Evolutionary conservation across 1,140 invertebrate species (phyloP).

Genomic region (Bombus fervidus): DNA sequence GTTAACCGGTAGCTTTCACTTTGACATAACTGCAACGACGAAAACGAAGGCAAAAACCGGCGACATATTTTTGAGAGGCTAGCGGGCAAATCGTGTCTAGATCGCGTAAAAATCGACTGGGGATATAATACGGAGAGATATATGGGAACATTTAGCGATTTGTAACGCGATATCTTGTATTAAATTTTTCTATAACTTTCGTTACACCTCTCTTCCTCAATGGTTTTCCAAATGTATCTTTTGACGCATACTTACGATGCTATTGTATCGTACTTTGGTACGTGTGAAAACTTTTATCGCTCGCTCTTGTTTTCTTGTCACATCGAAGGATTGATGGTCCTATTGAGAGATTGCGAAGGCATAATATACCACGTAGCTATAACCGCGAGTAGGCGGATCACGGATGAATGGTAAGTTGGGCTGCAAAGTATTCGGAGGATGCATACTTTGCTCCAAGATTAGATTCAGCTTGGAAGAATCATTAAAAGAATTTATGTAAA

Average conservation of each 20-base stretch:
- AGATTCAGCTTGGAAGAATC: neutral
- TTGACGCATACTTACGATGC: too few species aligned
- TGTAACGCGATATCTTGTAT: neutral
- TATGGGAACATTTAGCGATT: neutral
- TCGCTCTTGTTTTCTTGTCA: neutral
- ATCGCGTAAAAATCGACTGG: neutral
- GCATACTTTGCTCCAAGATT: neutral
- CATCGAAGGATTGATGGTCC: neutral
- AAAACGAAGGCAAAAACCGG: conserved; percentile 36
- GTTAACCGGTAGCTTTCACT: conserved; percentile 54
- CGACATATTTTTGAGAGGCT: neutral
- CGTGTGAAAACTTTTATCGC: neutral
- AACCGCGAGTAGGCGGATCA: conserved; percentile 3
- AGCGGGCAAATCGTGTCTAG: too few species aligned
- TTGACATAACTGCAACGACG: conserved; percentile 38
- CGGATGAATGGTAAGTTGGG: neutral
- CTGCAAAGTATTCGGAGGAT: neutral
- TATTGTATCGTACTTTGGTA: too few species aligned
- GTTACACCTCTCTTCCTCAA: too few species aligned
- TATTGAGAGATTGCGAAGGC: neutral
- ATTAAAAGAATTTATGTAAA: neutral
- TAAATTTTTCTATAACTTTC: too few species aligned
- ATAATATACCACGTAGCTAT: neutral
- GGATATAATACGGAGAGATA: neutral
- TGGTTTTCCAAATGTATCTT: too few species aligned